phyloP scores from a whole-genome alignment of 2,797 vertebrate genomes.

The Takifugu rubripes region DNA sequence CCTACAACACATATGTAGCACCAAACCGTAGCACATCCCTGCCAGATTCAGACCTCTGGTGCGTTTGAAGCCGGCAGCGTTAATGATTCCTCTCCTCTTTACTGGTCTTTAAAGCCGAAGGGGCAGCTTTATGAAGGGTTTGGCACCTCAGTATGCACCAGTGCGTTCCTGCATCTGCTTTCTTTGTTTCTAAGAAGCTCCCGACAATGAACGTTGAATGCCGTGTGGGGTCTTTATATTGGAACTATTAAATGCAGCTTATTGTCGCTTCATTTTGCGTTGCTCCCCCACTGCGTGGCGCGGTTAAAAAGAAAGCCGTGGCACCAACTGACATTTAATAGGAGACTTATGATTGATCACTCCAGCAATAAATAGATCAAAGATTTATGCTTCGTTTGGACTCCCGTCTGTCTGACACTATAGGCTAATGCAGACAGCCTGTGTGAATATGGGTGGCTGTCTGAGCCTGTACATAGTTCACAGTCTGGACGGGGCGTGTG shows the following conservation, averaged over 20 bases:
- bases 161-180: conserved; percentile 26
- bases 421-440: conserved; percentile 59
- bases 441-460: conserved; percentile 6
- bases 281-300: conserved; percentile 26
- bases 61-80: conserved; percentile 68
- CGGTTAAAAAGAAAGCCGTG: conserved; percentile 23
- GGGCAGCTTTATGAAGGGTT: conserved; percentile 66
- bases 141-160: conserved; percentile 57
- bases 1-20: conserved; percentile 13
- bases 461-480: conserved; percentile 26
- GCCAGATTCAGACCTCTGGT: conserved; percentile 43
- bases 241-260: conserved; percentile 58
- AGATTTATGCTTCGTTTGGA: conserved; percentile 63
- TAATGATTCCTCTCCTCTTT: conserved; percentile 72
- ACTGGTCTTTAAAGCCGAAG: conserved; percentile 68
- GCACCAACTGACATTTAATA: conserved; percentile 68
- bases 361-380: conserved; percentile 71
- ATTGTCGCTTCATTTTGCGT: conserved; percentile 42
- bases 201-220: conserved; percentile 67
- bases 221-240: conserved; percentile 52
- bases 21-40: conserved; percentile 51
- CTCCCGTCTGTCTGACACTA: conserved; percentile 58
- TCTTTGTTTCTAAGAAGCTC: conserved; percentile 59
- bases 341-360: conserved; percentile 67
- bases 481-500: conserved; percentile 26